Percentiles rank a stretch among this genome's conserved stretches.
Conservation (phyloP, 2,888 invertebrate genomes). For the Eurytoma californica region DNA sequence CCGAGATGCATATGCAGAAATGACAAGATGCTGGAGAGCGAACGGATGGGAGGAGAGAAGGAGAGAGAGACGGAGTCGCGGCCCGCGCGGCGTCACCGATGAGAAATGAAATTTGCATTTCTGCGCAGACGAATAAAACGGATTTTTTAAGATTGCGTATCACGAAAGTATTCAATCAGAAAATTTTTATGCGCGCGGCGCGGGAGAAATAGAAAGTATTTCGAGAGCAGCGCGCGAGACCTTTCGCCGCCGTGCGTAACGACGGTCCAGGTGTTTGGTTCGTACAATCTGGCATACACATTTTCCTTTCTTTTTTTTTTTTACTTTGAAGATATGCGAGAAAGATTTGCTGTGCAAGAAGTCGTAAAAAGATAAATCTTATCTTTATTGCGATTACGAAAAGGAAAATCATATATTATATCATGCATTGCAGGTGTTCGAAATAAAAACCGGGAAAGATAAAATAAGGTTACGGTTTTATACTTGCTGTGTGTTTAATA, state of each 20-base stretch:
- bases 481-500: too few species aligned
- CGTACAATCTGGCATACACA: too few species aligned
- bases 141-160: constrained; percentile 33
- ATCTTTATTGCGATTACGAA: too few species aligned
- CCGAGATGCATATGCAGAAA: constrained; percentile 57
- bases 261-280: not conserved
- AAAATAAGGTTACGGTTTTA: too few species aligned
- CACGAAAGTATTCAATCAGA: constrained; percentile 20
- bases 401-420: too few species aligned
- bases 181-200: constrained; percentile 10
- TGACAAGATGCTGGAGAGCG: constrained; percentile 48
- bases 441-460: too few species aligned
- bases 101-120: constrained; percentile 43
- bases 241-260: not conserved
- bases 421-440: too few species aligned
- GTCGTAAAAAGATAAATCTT: too few species aligned
- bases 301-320: too few species aligned
- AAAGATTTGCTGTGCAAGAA: too few species aligned
- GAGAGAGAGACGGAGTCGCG: not conserved
- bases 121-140: constrained; percentile 22
- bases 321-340: too few species aligned
- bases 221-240: not conserved
- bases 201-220: not conserved
- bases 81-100: not conserved
- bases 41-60: not conserved